These are phyloP conservation scores for Okapia johnstoni DNA, from an alignment of 2,113 vertebrate species.

Conservation along the genomic window DNA sequence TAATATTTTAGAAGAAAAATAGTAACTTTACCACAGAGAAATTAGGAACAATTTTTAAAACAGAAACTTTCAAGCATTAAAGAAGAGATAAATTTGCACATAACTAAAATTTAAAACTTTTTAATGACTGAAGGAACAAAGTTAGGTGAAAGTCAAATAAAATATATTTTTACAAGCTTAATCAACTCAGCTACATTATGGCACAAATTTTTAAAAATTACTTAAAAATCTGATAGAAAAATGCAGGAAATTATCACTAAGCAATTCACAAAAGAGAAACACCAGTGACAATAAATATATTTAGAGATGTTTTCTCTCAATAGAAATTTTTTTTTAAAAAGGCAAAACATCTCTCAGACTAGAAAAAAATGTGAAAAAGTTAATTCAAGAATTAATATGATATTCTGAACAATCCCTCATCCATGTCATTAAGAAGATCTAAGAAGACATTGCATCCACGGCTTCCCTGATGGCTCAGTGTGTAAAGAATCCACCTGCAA, in stretches of 20 bases:
- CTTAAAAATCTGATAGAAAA: background rate
- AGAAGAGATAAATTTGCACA: background rate
- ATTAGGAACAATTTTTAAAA: background rate
- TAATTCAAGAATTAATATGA: background rate
- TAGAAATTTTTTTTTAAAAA: background rate
- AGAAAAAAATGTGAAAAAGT: background rate
- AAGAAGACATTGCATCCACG: background rate
- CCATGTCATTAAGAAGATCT: background rate
- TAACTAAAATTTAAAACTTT: background rate
- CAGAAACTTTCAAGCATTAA: background rate
- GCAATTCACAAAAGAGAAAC: background rate
- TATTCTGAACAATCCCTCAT: background rate
- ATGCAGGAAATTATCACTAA: background rate
- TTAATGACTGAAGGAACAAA: background rate
- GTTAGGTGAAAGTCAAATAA: background rate
- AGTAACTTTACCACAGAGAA: background rate
- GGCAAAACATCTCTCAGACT: background rate
- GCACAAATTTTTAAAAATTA: background rate
- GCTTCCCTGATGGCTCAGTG: background rate
- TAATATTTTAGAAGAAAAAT: background rate
- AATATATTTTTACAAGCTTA: background rate
- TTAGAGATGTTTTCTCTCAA: background rate
- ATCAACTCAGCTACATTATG: background rate
- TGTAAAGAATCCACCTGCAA: background rate
- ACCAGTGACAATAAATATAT: background rate